Base-by-base conservation (phyloP, 1,140 invertebrate species). In the Eciton burchellii region DNA sequence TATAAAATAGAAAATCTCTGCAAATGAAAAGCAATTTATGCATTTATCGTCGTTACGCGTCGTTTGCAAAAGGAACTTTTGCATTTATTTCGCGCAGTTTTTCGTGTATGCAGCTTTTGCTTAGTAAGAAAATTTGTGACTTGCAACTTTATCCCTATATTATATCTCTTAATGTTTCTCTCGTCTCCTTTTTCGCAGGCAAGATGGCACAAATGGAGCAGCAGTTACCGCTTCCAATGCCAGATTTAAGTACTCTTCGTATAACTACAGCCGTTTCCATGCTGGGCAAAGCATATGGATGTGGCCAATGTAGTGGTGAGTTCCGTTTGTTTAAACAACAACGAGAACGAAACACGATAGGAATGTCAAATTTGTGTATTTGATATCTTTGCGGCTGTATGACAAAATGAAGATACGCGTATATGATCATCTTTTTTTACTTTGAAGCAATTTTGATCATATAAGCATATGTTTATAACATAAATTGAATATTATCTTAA, bases 1-100 rank as follows among this genome's bases (percentile, higher is more conserved):
- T 94, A 89, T 95, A 94, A 91, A 94, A 95, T 4, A 97, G 91
- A 90, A 98, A 97, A 84, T 97, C 94, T 89, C 97, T 93, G 88
- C 49, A 92, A 92, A 77, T 47, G 79, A 70, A 73, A 66, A 45
- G 52, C 11, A 26, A 35, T 35, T 57, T 56, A 49, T 56, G 35
- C 63, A 68, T 12, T 77, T 77, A 66, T 52, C 24, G 3, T 77
- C 26, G n/a, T 29, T 41, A 49, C 24, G 21, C 52, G 24, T 76
- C 1, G 43, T 54, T 29, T 52, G n/a, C 3, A 21, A 52, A 35
- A 6, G 1, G 16, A 76, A 66, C 14, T n/a, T 3, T 68, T 9
- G 63, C 45, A 49, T 68, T n/a, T 3, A 14, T n/a, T 66, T 24
- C 12, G 12, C 14, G 41, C 24, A 29, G 43, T 24, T 26, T 11